These are phyloP conservation scores for Hylaeus volcanicus DNA, from an alignment of 1,140 invertebrate species.

Conservation along the genomic window DNA sequence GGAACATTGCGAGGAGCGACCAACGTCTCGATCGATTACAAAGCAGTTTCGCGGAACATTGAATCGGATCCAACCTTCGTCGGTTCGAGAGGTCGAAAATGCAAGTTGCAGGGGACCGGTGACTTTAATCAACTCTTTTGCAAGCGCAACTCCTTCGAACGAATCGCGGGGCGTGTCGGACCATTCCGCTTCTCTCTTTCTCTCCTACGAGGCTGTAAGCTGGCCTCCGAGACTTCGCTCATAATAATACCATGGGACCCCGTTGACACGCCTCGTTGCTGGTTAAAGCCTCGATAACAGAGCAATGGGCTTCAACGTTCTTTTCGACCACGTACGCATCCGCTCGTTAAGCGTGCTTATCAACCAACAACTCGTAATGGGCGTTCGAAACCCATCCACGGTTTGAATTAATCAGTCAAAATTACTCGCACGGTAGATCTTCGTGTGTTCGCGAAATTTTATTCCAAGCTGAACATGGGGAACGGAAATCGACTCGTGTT, in stretches of 20 bases:
- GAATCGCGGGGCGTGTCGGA: slow-evolving; percentile 59
- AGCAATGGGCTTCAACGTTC: slow-evolving; percentile 31
- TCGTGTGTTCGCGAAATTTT: background rate
- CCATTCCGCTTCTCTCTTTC: slow-evolving; percentile 16
- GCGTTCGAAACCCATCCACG: background rate
- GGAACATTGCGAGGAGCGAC: slow-evolving; percentile 37
- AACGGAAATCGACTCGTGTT: too few relatives aligned
- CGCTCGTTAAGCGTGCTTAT: slow-evolving; percentile 34
- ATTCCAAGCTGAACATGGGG: background rate
- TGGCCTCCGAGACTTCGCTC: slow-evolving; percentile 39
- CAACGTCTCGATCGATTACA: slow-evolving; percentile 56
- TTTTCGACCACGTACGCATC: background rate
- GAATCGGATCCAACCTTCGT: slow-evolving; percentile 55
- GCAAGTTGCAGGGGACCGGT: slow-evolving; percentile 56
- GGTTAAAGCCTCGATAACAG: slow-evolving; percentile 50
- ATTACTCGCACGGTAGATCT: background rate
- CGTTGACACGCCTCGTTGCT: slow-evolving; percentile 62
- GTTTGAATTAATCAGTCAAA: slow-evolving; percentile 29
- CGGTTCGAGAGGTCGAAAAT: slow-evolving; percentile 52
- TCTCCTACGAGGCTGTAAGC: slow-evolving; percentile 15
- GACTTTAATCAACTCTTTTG: slow-evolving; percentile 64
- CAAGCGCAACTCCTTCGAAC: slow-evolving; percentile 49
- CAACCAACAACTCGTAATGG: background rate
- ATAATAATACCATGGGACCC: slow-evolving; percentile 61
- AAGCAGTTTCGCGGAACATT: slow-evolving; percentile 60